Percentiles rank a stretch among this genome's conserved stretches.
Conservation (phyloP, 2,113 vertebrate species). For the Rhinoderma darwinii region DNA sequence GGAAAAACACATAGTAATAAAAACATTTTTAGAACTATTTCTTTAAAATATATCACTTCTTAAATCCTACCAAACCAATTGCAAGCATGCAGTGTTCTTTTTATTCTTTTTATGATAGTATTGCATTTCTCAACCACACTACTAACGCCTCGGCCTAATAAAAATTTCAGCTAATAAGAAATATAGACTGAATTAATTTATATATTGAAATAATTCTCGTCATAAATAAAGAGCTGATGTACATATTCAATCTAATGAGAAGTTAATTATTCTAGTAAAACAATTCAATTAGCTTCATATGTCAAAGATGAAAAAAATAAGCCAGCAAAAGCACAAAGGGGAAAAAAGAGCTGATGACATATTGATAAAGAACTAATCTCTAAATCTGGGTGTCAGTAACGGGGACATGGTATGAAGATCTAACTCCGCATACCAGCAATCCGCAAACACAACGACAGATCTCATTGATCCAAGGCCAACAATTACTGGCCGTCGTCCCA, state of each 20-base stretch:
- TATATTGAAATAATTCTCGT: background rate
- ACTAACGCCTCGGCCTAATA: background rate
- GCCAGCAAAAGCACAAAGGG: background rate
- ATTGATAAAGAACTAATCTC: conserved; percentile 56
- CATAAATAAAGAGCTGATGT: background rate
- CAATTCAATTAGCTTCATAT: background rate
- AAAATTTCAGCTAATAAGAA: background rate
- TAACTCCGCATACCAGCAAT: conserved; percentile 74
- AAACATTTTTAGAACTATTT: background rate
- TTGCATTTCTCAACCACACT: background rate
- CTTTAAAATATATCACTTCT: background rate
- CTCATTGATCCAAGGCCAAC: conserved; percentile 74
- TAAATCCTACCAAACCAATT: background rate
- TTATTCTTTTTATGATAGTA: background rate
- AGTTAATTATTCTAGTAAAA: conserved; percentile 6
- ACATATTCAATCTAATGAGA: background rate
- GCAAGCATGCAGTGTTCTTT: background rate
- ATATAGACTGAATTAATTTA: background rate
- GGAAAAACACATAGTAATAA: background rate
- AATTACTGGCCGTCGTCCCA: conserved; percentile 67
- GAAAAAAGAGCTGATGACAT: conserved; percentile 51
- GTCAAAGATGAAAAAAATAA: background rate
- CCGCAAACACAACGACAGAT: conserved; percentile 76
- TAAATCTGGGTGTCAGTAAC: conserved; percentile 69
- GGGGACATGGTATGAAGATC: conserved; percentile 65